Percentiles rank a stretch among this genome's conserved stretches.
Conservation (phyloP, 2,888 invertebrate genomes). For the Margaritifera margaritifera region DNA sequence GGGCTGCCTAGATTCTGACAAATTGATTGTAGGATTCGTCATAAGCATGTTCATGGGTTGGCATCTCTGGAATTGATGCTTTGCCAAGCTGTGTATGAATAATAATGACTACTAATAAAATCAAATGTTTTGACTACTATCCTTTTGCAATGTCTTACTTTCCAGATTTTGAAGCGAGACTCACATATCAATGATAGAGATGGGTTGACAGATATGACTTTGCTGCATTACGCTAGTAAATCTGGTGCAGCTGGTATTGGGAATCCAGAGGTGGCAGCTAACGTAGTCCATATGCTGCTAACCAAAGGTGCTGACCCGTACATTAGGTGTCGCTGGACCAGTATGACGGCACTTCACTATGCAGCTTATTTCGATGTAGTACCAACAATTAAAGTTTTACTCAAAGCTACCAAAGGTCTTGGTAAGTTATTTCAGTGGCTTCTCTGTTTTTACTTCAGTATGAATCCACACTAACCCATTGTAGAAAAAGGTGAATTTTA, state of each 20-base stretch:
- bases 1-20: no score
- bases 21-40: no score
- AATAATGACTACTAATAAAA: no score
- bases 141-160: constrained; percentile 12
- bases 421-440: constrained; percentile 40
- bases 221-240: constrained; percentile 75
- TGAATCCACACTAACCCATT: no score
- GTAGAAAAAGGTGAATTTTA: no score
- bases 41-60: no score
- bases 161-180: constrained; percentile 73
- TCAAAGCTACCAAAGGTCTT: constrained; percentile 67
- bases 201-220: constrained; percentile 75
- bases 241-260: constrained; percentile 74
- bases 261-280: constrained; percentile 65
- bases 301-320: constrained; percentile 73
- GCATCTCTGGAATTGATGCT: no score
- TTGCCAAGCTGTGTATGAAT: no score
- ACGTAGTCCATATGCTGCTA: constrained; percentile 61
- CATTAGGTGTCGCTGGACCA: constrained; percentile 75
- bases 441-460: no score
- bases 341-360: constrained; percentile 76
- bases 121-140: no score
- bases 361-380: constrained; percentile 75
- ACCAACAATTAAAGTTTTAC: constrained; percentile 70
- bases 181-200: constrained; percentile 75